Conservation (phyloP, 2,797 vertebrate genomes). For the Anguilla megastoma region DNA sequence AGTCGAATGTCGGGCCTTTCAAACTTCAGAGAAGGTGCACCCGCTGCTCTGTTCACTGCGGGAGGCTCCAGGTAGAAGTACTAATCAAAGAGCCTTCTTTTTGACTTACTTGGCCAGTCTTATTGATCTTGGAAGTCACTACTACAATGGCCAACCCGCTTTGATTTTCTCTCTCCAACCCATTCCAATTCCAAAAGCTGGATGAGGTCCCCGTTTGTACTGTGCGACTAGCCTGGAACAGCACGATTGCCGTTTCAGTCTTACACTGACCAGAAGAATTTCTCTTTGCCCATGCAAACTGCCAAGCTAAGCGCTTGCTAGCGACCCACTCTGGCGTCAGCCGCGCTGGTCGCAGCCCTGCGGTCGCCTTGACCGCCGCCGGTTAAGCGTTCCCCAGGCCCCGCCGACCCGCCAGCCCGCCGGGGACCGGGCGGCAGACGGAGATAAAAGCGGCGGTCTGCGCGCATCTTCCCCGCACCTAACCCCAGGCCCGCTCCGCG, state of each 20-base stretch:
- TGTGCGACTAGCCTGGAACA: background rate
- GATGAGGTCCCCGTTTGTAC: background rate
- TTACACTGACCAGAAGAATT: background rate
- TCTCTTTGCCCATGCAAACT: background rate
- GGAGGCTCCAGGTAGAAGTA: background rate
- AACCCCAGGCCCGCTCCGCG: background rate
- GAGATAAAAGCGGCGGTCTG: background rate
- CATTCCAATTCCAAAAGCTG: background rate
- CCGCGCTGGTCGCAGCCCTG: background rate
- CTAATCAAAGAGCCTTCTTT: background rate
- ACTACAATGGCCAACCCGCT: background rate
- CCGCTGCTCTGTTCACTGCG: background rate
- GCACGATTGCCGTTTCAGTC: background rate
- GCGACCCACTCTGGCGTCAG: background rate
- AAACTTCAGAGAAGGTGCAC: background rate
- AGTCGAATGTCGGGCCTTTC: background rate
- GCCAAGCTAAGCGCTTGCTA: background rate
- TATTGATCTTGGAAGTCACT: background rate
- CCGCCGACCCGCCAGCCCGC: background rate
- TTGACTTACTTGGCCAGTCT: background rate
- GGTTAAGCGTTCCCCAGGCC: background rate
- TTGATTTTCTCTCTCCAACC: background rate
- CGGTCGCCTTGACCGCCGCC: background rate
- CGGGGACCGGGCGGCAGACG: background rate
- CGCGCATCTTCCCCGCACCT: background rate